Evolutionary conservation across 2,797 vertebrate genomes (phyloP).

Genomic region (Alectoris magna): DNA sequence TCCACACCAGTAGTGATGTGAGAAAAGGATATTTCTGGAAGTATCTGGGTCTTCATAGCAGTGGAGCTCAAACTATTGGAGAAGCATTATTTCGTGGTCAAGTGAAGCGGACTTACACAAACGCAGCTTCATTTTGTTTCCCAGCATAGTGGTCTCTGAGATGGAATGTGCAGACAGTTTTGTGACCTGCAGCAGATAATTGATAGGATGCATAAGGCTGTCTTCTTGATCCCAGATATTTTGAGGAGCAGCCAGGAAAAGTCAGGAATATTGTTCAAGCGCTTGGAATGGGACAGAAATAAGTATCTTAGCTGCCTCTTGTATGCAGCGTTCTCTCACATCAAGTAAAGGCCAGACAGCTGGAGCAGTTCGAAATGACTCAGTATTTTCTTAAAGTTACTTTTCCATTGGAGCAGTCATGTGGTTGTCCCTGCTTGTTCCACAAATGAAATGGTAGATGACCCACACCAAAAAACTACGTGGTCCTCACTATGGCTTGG

Average conservation of each 20-base stretch:
- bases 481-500: not conserved
- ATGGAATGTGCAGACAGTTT: not conserved
- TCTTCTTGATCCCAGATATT: conserved; percentile 7
- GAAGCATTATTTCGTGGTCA: not conserved
- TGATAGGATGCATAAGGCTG: not conserved
- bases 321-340: not conserved
- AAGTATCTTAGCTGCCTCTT: not conserved
- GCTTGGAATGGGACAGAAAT: conserved; percentile 4
- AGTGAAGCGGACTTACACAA: not conserved
- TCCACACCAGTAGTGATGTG: not conserved
- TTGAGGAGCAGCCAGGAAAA: conserved; percentile 3
- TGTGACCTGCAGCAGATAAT: not conserved
- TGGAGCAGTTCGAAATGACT: not conserved
- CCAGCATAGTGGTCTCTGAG: not conserved
- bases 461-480: not conserved
- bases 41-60: not conserved
- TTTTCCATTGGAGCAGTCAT: conserved; percentile 10
- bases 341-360: conserved; percentile 11
- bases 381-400: conserved; percentile 6
- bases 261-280: not conserved
- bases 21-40: not conserved
- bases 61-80: not conserved
- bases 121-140: not conserved
- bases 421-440: not conserved
- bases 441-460: not conserved